Base-by-base conservation (phyloP, 2,113 vertebrate species). In the Sitta europaea region DNA sequence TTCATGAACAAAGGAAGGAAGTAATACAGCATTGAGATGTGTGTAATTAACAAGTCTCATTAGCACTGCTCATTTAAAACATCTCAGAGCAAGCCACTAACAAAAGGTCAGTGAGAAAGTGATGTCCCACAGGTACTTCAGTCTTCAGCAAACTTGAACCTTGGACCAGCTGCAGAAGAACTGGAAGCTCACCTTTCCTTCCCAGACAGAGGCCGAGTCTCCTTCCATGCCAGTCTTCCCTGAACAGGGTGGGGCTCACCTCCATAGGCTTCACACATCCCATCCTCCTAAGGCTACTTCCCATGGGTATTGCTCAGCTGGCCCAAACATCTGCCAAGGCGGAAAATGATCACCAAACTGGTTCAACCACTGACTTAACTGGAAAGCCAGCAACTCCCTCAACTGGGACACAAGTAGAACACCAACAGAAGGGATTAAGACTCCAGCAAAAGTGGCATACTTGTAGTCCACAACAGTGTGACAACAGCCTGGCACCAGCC, bases 381-480 rank as follows among this genome's bases (percentile, higher is more conserved):
- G 29, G 31, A 22, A 84, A 86, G 42, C 27, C 71, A 57, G 62
- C 4, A 14, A 35, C 20, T 70, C 21, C 24, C 51, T 71, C 65
- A 57, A 6, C 59, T 13, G 28, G 54, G 79, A 66, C 29, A 20
- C 20, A 35, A 55, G 19, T 5, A 55, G 40, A 91, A 67, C 8
- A 74, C 29, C 61, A 68, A 33, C 0, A 81, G 70, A 68, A 74
- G 12, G 15, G 27, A 63, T 28, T 43, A 63, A 58, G 6, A 50
- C 48, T 28, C 14, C 3, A 47, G 33, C n/a, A 67, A 27, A 77
- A 72, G 33, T 20, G 15, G 17, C 31, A 14, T 48, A 45, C 23
- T 42, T 5, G 1, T 10, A 71, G 51, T 18, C 43, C 61, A 28
- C 38, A 67, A 29, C 7, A 28, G 24, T 0, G 0, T 20, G 24